These are phyloP conservation scores for Sminthurinus signatus DNA, from an alignment of 1,140 invertebrate species.

Conservation along the genomic window DNA sequence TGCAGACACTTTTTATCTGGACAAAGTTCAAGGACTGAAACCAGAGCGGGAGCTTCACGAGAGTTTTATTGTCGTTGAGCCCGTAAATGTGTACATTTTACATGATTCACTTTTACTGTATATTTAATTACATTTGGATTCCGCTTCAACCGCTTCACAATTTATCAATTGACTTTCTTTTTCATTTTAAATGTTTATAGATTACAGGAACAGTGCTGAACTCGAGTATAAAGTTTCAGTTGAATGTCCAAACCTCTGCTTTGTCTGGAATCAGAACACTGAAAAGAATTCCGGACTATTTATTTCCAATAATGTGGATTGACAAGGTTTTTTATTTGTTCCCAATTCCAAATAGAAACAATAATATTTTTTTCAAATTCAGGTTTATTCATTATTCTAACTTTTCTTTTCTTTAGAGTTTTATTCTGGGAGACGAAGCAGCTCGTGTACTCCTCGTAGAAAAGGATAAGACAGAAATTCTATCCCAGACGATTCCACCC, in stretches of 20 bases:
- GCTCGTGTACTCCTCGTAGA: too few relatives aligned
- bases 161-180: not conserved
- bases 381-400: too few relatives aligned
- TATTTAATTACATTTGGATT: not conserved
- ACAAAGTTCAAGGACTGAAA: not conserved
- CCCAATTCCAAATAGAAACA: too few relatives aligned
- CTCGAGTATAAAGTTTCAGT: slow-evolving; percentile 1
- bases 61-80: not conserved
- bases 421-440: too few relatives aligned
- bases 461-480: too few relatives aligned
- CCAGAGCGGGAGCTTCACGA: not conserved
- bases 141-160: not conserved
- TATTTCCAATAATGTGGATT: slow-evolving; percentile 8
- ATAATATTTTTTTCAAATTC: too few relatives aligned
- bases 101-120: not conserved
- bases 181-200: not conserved
- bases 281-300: not conserved
- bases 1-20: not conserved
- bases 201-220: not conserved
- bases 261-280: not conserved
- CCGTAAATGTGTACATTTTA: not conserved
- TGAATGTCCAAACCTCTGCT: not conserved
- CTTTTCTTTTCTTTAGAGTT: too few relatives aligned
- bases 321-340: slow-evolving; percentile 1
- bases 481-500: too few relatives aligned